Conservation (phyloP, 2,797 vertebrate species). For the Pelochelys cantorii region DNA sequence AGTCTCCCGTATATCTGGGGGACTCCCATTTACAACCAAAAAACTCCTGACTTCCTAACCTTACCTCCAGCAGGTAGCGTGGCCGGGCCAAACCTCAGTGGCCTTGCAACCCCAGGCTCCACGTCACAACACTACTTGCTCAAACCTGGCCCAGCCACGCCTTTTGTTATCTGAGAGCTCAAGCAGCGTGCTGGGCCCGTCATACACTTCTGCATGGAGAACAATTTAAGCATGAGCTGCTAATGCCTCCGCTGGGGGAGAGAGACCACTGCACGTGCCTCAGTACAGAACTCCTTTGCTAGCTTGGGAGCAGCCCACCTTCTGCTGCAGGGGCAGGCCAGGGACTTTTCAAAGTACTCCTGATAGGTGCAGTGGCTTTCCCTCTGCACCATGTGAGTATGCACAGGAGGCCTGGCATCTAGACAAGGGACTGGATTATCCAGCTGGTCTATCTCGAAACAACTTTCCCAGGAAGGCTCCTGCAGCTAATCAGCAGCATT, state of each 20-base stretch:
- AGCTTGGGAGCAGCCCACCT: too few relatives aligned
- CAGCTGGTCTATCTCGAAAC: not conserved
- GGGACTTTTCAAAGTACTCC: not conserved
- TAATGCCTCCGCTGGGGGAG: not conserved
- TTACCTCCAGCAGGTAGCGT: not conserved
- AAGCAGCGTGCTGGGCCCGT: not conserved
- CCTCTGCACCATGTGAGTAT: not conserved
- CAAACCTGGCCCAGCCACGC: not conserved
- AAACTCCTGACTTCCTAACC: not conserved
- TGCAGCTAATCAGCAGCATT: not conserved
- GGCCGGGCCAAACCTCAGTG: not conserved
- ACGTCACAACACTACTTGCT: not conserved
- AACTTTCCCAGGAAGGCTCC: not conserved
- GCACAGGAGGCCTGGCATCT: not conserved
- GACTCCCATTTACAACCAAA: not conserved
- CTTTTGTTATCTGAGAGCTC: not conserved
- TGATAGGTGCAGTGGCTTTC: not conserved
- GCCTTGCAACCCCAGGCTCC: not conserved
- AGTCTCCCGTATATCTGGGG: not conserved
- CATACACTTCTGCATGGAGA: not conserved
- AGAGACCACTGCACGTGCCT: not conserved
- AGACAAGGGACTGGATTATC: not conserved
- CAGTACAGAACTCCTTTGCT: not conserved
- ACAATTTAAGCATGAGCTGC: not conserved
- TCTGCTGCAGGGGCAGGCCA: too few relatives aligned